Conservation (phyloP, 30 jellyfish, hydroid and myxozoan species). For the Cassiopea xamachana region DNA sequence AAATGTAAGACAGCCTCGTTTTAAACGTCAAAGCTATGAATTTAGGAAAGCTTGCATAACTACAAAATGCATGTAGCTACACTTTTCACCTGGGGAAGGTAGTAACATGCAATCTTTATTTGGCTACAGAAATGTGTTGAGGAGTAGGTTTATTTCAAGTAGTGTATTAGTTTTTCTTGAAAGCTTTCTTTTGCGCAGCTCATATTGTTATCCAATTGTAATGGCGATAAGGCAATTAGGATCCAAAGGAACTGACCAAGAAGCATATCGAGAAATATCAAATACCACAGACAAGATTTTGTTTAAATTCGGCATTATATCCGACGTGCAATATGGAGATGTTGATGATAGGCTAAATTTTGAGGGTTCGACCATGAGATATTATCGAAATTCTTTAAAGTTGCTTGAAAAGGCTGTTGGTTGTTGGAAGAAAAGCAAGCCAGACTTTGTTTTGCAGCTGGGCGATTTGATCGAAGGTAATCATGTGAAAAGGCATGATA, state of each 20-base stretch:
- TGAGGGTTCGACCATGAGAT: conserved; percentile 67
- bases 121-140: not conserved
- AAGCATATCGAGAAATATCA: not conserved
- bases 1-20: not conserved
- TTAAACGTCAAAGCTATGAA: not conserved
- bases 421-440: conserved; percentile 65
- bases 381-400: conserved; percentile 74
- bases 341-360: conserved; percentile 70
- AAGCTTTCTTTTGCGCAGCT: not conserved
- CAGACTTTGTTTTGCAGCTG: conserved; percentile 85
- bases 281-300: conserved; percentile 4
- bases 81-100: not conserved
- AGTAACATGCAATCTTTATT: not conserved
- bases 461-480: conserved; percentile 91
- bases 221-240: not conserved
- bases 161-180: not conserved
- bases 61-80: not conserved
- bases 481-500: conserved; percentile 40
- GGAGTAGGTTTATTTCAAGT: not conserved
- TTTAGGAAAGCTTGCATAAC: not conserved
- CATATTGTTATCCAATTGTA: not conserved
- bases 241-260: too few species aligned
- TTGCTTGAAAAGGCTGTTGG: conserved; percentile 72
- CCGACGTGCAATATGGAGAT: conserved; percentile 91
- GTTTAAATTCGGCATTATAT: conserved; percentile 76